Percentiles rank a stretch among this genome's conserved stretches.
Conservation (phyloP, 2,888 invertebrate species). For the Caenorhabditis sp. region DNA sequence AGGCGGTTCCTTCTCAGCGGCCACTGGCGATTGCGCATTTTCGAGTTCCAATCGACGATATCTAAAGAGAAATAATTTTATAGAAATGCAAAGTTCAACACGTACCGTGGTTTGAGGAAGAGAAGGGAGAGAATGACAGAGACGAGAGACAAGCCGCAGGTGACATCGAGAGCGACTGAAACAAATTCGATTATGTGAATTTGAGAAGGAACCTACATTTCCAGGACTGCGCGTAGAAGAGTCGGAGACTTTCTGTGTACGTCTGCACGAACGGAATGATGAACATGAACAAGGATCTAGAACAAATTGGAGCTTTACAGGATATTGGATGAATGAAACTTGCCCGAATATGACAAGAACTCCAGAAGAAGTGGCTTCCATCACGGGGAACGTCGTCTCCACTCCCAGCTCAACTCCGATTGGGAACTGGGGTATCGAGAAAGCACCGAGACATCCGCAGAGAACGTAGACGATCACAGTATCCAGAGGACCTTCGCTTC, state of each 20-base stretch:
- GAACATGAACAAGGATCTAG: slow-evolving; percentile 57
- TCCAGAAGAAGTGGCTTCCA: slow-evolving; percentile 76
- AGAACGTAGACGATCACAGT: slow-evolving; percentile 32
- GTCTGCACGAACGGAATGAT: slow-evolving; percentile 49
- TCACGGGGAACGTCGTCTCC: slow-evolving; percentile 76
- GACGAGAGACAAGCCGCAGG: slow-evolving; percentile 48
- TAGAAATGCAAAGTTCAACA: too few species aligned
- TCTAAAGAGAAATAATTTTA: not conserved
- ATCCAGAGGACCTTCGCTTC: not conserved
- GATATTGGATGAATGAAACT: too few species aligned
- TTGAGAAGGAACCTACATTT: slow-evolving; percentile 35
- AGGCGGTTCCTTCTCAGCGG: not conserved
- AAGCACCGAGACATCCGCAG: slow-evolving; percentile 56
- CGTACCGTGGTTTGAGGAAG: slow-evolving; percentile 59
- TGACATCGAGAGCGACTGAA: slow-evolving; percentile 67
- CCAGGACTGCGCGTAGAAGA: slow-evolving; percentile 46
- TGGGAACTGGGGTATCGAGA: slow-evolving; percentile 65
- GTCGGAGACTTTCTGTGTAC: slow-evolving; percentile 13
- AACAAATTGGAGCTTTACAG: not conserved
- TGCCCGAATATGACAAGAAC: slow-evolving; percentile 75
- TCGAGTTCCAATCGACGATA: slow-evolving; percentile 55
- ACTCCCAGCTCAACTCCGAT: slow-evolving; percentile 73
- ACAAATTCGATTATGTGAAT: not conserved
- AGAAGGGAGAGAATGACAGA: slow-evolving; percentile 50
- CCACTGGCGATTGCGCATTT: slow-evolving; percentile 8